Conservation (phyloP, 2,888 invertebrate species). For the Pinctada fucata region DNA sequence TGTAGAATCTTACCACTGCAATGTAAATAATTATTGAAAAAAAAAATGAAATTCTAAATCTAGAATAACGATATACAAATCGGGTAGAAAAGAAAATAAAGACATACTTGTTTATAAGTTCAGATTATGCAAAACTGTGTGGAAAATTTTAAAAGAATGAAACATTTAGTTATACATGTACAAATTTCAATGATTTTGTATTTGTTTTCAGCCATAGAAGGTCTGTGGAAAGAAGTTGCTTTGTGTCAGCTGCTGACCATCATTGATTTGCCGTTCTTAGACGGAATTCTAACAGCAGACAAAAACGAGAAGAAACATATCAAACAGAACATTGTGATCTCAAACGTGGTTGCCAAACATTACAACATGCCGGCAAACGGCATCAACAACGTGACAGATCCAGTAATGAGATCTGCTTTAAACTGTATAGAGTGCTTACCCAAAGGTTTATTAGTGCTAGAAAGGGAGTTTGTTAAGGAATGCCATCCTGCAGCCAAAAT, state of each 20-base stretch:
- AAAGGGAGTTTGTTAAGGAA: conserved; percentile 61
- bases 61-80: too few species aligned
- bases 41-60: too few species aligned
- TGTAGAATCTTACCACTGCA: too few species aligned
- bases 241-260: conserved; percentile 70
- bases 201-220: conserved; percentile 62
- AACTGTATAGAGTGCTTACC: conserved; percentile 71
- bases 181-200: too few species aligned
- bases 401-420: conserved; percentile 67
- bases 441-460: conserved; percentile 65
- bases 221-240: conserved; percentile 70
- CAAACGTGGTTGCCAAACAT: conserved; percentile 64
- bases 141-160: too few species aligned
- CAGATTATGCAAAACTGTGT: too few species aligned
- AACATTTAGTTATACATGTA: too few species aligned
- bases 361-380: conserved; percentile 56
- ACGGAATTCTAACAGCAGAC: conserved; percentile 66
- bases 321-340: conserved; percentile 57
- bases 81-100: too few species aligned
- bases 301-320: conserved; percentile 48
- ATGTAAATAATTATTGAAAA: too few species aligned
- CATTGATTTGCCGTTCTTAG: conserved; percentile 73
- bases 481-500: conserved; percentile 61
- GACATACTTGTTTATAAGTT: too few species aligned
- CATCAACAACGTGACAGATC: conserved; percentile 51